Base-by-base conservation (phyloP, 2,113 vertebrate species). In the Jacana jacana region DNA sequence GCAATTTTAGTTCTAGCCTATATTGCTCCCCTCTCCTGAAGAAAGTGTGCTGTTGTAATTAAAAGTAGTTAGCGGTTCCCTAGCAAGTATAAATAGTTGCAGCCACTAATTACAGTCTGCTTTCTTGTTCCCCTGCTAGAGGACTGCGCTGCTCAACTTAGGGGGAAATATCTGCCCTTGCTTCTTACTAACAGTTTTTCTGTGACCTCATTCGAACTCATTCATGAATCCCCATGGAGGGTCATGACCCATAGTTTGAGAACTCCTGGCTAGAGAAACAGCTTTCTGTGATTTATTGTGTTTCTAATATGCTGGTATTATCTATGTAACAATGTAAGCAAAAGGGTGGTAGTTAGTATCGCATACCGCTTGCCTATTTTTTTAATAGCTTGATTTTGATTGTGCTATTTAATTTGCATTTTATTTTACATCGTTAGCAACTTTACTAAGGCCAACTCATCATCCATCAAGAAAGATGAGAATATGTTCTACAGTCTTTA, bases 391-490 rank as follows among this genome's bases (percentile, higher is more conserved):
- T 88, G 39, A 17, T 96, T 97, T 97, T 96, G 88, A 97, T 46
- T 91, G 37, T 76, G 91, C 73, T 92, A 89, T 92, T 97, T 95
- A 97, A 97, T 97, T 89, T 97, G 93, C 79, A 96, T 94, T 97
- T 96, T 96, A 95, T 94, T 96, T 93, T 87, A 84, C 46, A 95
- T 81, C 27, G 2, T 90, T 94, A 97, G 76, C 91, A 96, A 92
- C 73, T 91, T 96, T 64, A 94, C 33, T 89, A 90, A 95, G 75
- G 85, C 79, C 19, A 76, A 64, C 75, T 91, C 51, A 92, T 83
- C 89, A 93, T 87, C 78, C 79, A 86, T 76, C 82, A 95, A 93
- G 86, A 91, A 97, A 97, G 80, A 93, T 28, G 35, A 93, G 68
- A 95, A 39, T 88, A 93, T 75, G 76, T 71, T 93, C 87, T 88